Evolutionary conservation across 2,888 invertebrate species (phyloP).

Genomic region (Tolmerus cingulatus): DNA sequence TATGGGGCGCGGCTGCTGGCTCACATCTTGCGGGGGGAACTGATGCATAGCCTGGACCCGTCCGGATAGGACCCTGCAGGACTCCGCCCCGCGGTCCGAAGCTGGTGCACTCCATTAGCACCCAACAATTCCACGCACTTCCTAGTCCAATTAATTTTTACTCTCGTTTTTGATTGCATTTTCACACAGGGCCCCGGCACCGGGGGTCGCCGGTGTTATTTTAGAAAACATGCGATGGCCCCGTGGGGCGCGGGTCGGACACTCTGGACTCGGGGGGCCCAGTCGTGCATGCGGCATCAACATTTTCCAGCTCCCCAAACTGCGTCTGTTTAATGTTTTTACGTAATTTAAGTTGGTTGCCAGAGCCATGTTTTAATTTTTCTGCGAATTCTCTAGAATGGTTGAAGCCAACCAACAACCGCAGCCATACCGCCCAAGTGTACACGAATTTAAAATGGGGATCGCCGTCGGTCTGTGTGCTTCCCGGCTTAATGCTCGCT

Average conservation of each 20-base stretch:
- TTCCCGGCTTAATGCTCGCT: not conserved
- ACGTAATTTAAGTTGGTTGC: not conserved
- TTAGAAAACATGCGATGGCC: not conserved
- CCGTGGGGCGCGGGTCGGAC: not conserved
- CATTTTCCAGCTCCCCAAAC: not conserved
- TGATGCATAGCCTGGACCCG: not conserved
- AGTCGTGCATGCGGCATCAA: not conserved
- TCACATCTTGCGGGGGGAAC: not conserved
- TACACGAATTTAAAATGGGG: not conserved
- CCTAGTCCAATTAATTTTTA: not conserved
- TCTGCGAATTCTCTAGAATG: not conserved
- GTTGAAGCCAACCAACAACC: not conserved
- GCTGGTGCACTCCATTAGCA: not conserved
- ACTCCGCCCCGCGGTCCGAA: not conserved
- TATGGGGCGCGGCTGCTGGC: not conserved
- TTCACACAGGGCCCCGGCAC: not conserved
- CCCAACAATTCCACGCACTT: not conserved
- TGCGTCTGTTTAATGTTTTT: not conserved
- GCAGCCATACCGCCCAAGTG: not conserved
- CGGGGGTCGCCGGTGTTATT: not conserved
- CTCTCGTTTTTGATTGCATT: not conserved
- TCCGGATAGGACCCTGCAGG: not conserved
- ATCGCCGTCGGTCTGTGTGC: not conserved
- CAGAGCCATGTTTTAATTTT: not conserved
- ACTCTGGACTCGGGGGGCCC: not conserved